Evolutionary conservation across 2,888 invertebrate genomes (phyloP).

Genomic region (Prosapia bicincta): DNA sequence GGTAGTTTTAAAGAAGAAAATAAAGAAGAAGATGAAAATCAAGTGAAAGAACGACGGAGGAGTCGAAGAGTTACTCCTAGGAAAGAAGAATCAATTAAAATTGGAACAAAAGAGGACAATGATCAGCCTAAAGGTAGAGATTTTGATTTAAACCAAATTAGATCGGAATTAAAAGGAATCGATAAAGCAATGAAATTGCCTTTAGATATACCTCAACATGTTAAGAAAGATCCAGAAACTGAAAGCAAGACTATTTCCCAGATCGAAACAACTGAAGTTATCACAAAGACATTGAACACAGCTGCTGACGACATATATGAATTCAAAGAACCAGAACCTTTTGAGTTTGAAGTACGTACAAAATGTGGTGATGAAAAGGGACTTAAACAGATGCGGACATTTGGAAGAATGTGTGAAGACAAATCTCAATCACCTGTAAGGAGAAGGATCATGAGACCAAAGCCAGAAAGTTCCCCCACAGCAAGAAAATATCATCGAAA

Average conservation of each 20-base stretch:
- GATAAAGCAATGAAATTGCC: constrained; percentile 57
- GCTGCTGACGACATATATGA: constrained; percentile 68
- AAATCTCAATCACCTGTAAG: constrained; percentile 17
- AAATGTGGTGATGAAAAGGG: constrained; percentile 44
- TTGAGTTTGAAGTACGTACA: constrained; percentile 71
- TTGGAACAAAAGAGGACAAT: constrained; percentile 44
- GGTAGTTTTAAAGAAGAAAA: constrained; percentile 36
- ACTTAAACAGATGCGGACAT: constrained; percentile 43
- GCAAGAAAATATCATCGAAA: constrained; percentile 9
- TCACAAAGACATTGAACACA: constrained; percentile 15
- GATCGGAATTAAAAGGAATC: constrained; percentile 79
- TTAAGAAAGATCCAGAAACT: constrained; percentile 28
- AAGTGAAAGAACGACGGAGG: constrained; percentile 35
- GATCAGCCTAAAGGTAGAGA: constrained; percentile 64
- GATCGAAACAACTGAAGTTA: background rate
- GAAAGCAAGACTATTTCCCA: constrained; percentile 17
- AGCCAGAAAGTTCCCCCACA: constrained; percentile 24
- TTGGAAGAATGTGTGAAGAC: constrained; percentile 51
- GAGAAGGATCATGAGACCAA: constrained; percentile 14
- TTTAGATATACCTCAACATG: constrained; percentile 2
- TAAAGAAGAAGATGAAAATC: constrained; percentile 44
- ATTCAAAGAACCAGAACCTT: constrained; percentile 86
- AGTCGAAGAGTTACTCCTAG: constrained; percentile 45
- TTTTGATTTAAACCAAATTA: constrained; percentile 79
- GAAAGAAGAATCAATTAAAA: constrained; percentile 45